Base-by-base conservation (phyloP, 1,140 invertebrate species). In the Sitodiplosis mosellana region DNA sequence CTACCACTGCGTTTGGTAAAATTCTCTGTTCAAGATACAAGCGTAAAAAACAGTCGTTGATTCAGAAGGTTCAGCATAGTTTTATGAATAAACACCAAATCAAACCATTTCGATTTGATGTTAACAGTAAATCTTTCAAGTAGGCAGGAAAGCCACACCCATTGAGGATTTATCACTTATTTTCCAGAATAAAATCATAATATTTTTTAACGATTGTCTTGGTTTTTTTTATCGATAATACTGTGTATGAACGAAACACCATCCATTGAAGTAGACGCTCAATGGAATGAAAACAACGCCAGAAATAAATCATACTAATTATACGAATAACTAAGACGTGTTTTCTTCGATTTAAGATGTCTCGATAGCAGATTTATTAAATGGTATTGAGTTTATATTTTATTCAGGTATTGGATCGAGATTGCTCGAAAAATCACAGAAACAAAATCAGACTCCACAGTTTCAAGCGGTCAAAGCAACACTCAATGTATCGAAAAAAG, bases 21-120 rank as follows among this genome's bases (percentile, higher is more conserved):
- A 42, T 50, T 47, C 7, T 46, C 51, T 54, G 75, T 3, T 71
- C 66, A 47, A 61, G 54, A 53, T 59, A 47, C 21, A 69, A 59
- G 60, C 54, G 51, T 47, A 55, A 45, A n/a, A 52, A 37, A 20
- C 27, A 27, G n/a, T n/a, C n/a, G n/a, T n/a, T n/a, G n/a, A 60
- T 45, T 46, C 59, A 59, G 4, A 49, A 50, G 1, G 21, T 49
- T 10, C 7, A 38, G 6, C 44, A 49, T 42, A 4, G 2, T 14
- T 49, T 43, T 45, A 10, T 12, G 2, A 14, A 27, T 14, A 45
- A 46, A 5, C 50, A 38, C 40, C 46, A 45, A 22, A 47, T 69
- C 34, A 55, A 57, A 50, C 57, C 50, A 48, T 75, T 79, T 61
- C 66, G 72, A 47, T 80, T 80, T 63, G 51, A 47, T 15, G n/a